Evolutionary conservation across 2,113 vertebrate species (phyloP).

Genomic region (Sciurus niger): DNA sequence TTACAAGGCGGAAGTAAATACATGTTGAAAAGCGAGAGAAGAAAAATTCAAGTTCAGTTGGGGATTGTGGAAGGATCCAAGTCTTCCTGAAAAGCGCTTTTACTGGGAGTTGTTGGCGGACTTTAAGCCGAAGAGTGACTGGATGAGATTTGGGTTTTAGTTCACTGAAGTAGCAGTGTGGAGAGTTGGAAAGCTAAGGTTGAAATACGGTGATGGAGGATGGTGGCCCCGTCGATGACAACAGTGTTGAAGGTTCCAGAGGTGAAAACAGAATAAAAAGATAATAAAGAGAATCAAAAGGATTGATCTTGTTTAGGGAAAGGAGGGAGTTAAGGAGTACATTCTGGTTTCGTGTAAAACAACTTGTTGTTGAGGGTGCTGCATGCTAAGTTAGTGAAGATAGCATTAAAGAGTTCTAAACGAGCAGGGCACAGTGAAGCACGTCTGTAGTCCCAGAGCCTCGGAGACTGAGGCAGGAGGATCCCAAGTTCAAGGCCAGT

Average conservation of each 20-base stretch:
- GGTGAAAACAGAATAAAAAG: not conserved
- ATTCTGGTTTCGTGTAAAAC: not conserved
- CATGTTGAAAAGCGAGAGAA: not conserved
- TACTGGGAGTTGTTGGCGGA: not conserved
- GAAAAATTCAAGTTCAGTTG: not conserved
- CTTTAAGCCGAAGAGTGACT: not conserved
- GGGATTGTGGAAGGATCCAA: not conserved
- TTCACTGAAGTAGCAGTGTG: not conserved
- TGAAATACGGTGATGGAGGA: not conserved
- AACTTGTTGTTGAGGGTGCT: not conserved
- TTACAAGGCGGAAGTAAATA: not conserved
- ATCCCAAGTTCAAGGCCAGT: no score
- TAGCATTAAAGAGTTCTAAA: not conserved
- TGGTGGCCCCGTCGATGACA: not conserved
- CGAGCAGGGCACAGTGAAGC: no score
- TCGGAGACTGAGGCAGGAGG: no score
- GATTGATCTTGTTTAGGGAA: not conserved
- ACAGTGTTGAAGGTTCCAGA: not conserved
- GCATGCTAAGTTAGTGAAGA: not conserved
- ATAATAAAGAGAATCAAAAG: not conserved
- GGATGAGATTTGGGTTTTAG: not conserved
- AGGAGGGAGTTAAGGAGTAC: not conserved
- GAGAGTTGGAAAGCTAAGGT: not conserved
- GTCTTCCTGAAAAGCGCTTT: not conserved
- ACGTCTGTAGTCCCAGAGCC: no score